Evolutionary conservation across 2,113 vertebrate genomes (phyloP).

Genomic region (Trichomycterus rosablanca): DNA sequence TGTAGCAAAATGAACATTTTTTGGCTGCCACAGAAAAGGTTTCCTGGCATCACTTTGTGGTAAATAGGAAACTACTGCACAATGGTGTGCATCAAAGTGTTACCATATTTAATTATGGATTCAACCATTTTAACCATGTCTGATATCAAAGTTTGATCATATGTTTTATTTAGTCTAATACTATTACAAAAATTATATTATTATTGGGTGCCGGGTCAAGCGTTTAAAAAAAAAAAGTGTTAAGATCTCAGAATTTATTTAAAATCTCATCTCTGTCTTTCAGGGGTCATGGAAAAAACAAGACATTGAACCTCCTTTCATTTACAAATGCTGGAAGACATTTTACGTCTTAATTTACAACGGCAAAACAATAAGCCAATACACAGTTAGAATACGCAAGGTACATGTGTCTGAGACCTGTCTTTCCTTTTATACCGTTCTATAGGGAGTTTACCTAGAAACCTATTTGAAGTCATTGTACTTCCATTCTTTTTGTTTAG

Average conservation of each 20-base stretch:
- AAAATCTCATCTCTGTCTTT: slow-evolving; percentile 7
- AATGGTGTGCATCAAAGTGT: too few relatives aligned
- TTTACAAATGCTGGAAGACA: slow-evolving; percentile 51
- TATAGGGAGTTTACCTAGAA: slow-evolving; percentile 66
- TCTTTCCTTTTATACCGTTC: slow-evolving; percentile 51
- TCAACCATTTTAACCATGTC: too few relatives aligned
- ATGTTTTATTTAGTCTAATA: too few relatives aligned
- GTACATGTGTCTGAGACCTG: slow-evolving; percentile 52
- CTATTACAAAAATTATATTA: too few relatives aligned
- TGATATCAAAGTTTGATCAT: too few relatives aligned
- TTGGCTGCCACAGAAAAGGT: too few relatives aligned
- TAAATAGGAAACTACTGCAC: too few relatives aligned
- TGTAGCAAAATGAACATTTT: too few relatives aligned
- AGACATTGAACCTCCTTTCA: slow-evolving; percentile 44
- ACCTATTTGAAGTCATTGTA: slow-evolving; percentile 77
- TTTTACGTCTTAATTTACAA: slow-evolving; percentile 61
- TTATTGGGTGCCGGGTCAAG: too few relatives aligned
- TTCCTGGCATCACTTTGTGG: too few relatives aligned
- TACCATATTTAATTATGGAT: too few relatives aligned
- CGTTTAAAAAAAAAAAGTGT: too few relatives aligned
- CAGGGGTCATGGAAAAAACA: slow-evolving; percentile 44
- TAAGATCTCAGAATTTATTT: slow-evolving; percentile 38
- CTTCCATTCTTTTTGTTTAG: slow-evolving; percentile 63
- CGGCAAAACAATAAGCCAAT: slow-evolving; percentile 63
- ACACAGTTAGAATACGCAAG: slow-evolving; percentile 66